These are phyloP conservation scores for Alouatta palliata DNA, from an alignment of 2,113 vertebrate genomes.

Conservation along the genomic window DNA sequence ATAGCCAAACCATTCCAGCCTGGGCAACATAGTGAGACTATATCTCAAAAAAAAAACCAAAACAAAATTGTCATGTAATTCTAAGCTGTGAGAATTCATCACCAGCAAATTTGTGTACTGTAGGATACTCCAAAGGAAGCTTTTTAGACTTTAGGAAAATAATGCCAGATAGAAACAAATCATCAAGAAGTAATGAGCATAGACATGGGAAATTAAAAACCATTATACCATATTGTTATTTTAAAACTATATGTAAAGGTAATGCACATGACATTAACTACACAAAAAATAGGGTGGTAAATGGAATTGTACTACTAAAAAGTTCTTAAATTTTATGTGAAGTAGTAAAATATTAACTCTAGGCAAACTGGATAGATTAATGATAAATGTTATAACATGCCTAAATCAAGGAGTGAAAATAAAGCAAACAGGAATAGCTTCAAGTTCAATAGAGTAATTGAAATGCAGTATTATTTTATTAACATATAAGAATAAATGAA, in stretches of 20 bases:
- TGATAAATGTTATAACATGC: neutral
- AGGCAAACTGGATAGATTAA: neutral
- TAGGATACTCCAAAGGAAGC: neutral
- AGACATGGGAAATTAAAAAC: neutral
- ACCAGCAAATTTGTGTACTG: neutral
- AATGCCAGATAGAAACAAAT: neutral
- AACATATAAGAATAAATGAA: neutral
- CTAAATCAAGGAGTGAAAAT: neutral
- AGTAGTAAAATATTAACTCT: constrained; percentile 14
- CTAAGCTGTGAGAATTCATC: neutral
- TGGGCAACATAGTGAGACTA: neutral
- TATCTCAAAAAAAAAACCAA: neutral
- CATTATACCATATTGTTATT: neutral
- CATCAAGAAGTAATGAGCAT: neutral
- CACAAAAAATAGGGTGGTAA: neutral
- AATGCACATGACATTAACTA: neutral
- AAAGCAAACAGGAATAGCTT: neutral
- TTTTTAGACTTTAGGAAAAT: neutral
- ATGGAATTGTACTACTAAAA: neutral
- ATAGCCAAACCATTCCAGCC: neutral
- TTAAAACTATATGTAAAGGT: neutral
- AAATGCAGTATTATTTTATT: neutral
- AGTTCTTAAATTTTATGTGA: neutral
- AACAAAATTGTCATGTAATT: neutral
- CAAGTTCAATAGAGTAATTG: neutral